phyloP scores from a whole-genome alignment of 64 coral and sea anemone genomes.

The Porites australiensis region DNA sequence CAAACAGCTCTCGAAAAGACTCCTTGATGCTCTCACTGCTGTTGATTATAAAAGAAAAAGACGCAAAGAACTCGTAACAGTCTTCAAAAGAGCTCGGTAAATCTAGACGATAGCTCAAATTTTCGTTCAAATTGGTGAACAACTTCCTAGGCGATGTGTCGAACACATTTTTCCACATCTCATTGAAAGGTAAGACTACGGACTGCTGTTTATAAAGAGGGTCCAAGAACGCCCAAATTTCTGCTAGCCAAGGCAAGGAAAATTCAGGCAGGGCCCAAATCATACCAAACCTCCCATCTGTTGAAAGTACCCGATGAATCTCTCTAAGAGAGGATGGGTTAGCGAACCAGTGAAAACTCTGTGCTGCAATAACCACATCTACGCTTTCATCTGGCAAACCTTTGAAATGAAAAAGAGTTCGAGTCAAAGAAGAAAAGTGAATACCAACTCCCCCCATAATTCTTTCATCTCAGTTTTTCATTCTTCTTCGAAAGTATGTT shows the following conservation, averaged over 20 bases:
- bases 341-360: slow-evolving; percentile 53
- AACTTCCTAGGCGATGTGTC: neutral
- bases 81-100: neutral
- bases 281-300: slow-evolving; percentile 33
- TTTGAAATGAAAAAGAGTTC: neutral
- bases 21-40: neutral
- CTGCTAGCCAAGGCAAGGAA: neutral
- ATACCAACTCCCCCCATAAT: neutral
- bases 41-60: neutral
- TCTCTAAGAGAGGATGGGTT: slow-evolving; percentile 11
- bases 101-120: neutral
- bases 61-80: neutral
- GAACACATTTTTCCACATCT: slow-evolving; percentile 1
- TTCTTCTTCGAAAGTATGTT: no score
- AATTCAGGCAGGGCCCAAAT: neutral
- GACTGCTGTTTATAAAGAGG: neutral
- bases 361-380: slow-evolving; percentile 45
- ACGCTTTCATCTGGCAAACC: slow-evolving; percentile 28
- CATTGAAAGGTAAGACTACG: neutral
- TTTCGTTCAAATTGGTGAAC: neutral
- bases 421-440: neutral
- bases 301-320: slow-evolving; percentile 31
- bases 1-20: slow-evolving; percentile 12
- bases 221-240: neutral
- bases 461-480: no score